Evolutionary conservation across 2,888 invertebrate species (phyloP).

Genomic region (Horisme vitalbata): DNA sequence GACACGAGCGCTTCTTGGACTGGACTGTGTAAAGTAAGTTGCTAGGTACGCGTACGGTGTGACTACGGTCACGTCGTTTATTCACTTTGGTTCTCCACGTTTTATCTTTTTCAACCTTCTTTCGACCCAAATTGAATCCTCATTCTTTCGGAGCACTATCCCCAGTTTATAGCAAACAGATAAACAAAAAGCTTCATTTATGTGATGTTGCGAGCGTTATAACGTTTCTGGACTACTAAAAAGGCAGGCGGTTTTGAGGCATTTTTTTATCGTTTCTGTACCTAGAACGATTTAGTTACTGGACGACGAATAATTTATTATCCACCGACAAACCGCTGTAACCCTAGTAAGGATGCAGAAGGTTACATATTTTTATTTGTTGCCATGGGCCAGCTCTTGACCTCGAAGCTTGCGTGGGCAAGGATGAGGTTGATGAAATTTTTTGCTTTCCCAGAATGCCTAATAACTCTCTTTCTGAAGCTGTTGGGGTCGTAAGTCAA

Average conservation of each 20-base stretch:
- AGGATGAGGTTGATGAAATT: no score
- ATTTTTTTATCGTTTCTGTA: constrained; percentile 29
- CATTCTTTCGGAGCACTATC: constrained; percentile 1
- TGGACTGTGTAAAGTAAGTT: no score
- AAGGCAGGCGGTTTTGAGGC: constrained; percentile 20
- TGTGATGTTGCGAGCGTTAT: constrained; percentile 22
- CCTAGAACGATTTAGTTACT: neutral
- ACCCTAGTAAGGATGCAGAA: no score
- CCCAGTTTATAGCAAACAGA: constrained; percentile 18
- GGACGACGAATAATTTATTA: constrained; percentile 10
- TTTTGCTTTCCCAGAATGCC: no score
- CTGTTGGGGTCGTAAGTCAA: no score
- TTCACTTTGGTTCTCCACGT: neutral
- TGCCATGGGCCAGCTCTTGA: no score
- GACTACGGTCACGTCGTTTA: neutral
- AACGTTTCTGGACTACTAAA: constrained; percentile 27
- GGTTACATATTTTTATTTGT: no score
- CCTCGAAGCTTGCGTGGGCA: no score
- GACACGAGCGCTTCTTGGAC: no score
- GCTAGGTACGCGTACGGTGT: no score
- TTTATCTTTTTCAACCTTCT: neutral
- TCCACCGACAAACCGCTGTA: no score
- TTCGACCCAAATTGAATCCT: constrained; percentile 8
- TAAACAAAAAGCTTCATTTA: constrained; percentile 27
- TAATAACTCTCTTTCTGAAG: no score